Percentiles rank a stretch among this genome's conserved stretches.
Conservation (phyloP, 2,888 invertebrate species). For the Ormyrus rosae region DNA sequence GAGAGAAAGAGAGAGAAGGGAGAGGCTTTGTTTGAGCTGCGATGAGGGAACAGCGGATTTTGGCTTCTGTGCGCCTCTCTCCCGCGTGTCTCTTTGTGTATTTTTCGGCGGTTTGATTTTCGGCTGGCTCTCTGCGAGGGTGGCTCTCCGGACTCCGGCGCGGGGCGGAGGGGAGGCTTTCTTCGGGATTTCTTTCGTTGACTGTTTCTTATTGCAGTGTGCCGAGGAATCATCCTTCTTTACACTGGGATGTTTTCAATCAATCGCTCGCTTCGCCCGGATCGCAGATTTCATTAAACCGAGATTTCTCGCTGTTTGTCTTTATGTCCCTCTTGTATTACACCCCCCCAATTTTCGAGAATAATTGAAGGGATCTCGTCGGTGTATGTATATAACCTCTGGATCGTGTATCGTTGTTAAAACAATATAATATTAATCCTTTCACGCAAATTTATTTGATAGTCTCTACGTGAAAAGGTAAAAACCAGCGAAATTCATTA, state of each 20-base stretch:
- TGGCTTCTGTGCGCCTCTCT: background rate
- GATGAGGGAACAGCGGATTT: constrained; percentile 28
- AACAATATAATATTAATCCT: no score
- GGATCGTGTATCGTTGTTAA: no score
- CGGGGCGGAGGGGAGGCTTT: background rate
- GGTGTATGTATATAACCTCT: no score
- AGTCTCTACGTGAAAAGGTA: no score
- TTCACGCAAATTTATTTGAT: no score
- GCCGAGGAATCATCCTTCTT: constrained; percentile 13
- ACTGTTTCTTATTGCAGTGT: constrained; percentile 6
- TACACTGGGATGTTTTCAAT: background rate
- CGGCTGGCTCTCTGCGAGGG: background rate
- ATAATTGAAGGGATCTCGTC: no score
- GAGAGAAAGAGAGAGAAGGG: background rate
- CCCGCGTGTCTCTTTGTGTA: background rate
- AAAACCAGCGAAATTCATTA: no score
- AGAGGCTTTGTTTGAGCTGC: constrained; percentile 15
- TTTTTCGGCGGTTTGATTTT: constrained; percentile 45
- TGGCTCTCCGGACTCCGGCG: background rate
- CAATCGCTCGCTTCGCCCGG: background rate
- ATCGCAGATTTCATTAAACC: background rate
- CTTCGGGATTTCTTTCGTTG: background rate
- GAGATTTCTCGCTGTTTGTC: background rate
- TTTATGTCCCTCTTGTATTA: background rate
- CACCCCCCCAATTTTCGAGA: no score